phyloP scores from a whole-genome alignment of 2,888 invertebrate genomes.

The Candidula unifasciata region DNA sequence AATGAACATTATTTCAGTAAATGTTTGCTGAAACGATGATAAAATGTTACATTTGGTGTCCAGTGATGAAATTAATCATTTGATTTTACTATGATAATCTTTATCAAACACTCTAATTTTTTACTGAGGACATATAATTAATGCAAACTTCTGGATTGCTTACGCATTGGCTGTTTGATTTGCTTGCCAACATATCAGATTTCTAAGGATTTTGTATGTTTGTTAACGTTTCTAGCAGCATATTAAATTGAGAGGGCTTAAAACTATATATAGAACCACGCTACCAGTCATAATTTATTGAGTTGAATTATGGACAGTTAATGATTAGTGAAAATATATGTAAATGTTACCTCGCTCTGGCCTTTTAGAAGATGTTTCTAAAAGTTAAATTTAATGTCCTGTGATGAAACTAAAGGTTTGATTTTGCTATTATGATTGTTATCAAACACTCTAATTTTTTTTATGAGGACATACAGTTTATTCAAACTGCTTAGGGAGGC shows the following conservation, averaged over 20 bases:
- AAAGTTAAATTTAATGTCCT: no score
- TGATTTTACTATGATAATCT: neutral
- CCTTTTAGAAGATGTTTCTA: no score
- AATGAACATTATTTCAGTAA: no score
- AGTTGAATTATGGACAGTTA: no score
- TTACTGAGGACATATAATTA: neutral
- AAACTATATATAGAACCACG: no score
- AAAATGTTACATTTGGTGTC: neutral
- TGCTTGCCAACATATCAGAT: neutral
- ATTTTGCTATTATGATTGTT: neutral
- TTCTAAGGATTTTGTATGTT: no score
- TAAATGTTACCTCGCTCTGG: no score
- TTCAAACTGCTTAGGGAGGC: neutral
- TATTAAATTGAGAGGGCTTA: no score
- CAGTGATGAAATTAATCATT: neutral
- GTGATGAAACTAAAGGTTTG: neutral
- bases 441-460: neutral
- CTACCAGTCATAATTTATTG: no score
- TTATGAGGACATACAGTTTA: neutral
- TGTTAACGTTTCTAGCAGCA: no score
- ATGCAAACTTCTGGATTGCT: neutral
- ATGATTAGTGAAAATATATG: no score
- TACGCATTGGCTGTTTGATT: neutral
- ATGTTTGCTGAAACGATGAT: neutral
- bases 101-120: slow-evolving; percentile 17